Evolutionary conservation across 2,888 invertebrate genomes (phyloP).

Genomic region (Aethes cnicana): DNA sequence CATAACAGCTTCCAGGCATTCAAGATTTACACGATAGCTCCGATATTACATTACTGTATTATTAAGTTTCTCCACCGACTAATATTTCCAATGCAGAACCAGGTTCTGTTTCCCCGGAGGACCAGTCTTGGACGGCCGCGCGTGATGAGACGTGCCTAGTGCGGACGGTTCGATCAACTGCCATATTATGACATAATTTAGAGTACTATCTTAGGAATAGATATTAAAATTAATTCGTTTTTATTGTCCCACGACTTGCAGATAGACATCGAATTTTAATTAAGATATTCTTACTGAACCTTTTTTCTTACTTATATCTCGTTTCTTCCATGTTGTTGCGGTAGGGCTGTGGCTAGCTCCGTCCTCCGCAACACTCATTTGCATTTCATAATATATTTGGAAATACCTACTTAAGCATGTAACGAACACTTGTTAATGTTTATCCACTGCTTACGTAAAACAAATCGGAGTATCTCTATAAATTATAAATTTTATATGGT

Average conservation of each 20-base stretch:
- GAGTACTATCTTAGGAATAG: conserved; percentile 72
- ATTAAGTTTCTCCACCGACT: conserved; percentile 66
- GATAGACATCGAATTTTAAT: conserved; percentile 72
- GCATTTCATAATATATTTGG: conserved; percentile 20
- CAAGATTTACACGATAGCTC: too few species aligned
- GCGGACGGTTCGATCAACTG: conserved; percentile 80
- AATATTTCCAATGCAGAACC: conserved; percentile 70
- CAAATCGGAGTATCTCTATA: conserved; percentile 56
- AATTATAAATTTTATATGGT: conserved; percentile 51
- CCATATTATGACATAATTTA: conserved; percentile 82
- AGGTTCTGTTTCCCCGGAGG: conserved; percentile 62
- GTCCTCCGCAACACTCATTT: conserved; percentile 43
- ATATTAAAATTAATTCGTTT: conserved; percentile 68
- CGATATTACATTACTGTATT: conserved; percentile 1
- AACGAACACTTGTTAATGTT: conserved; percentile 72
- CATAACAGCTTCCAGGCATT: too few species aligned
- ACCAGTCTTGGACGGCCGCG: conserved; percentile 58
- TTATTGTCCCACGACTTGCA: conserved; percentile 69
- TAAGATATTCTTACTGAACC: conserved; percentile 61
- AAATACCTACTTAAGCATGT: conserved; percentile 31
- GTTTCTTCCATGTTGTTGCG: conserved; percentile 54
- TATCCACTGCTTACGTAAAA: conserved; percentile 60
- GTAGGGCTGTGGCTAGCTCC: conserved; percentile 48
- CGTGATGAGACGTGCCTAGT: conserved; percentile 65
- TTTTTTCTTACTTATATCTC: conserved; percentile 53